phyloP scores from a whole-genome alignment of 2,113 vertebrate species.

The Indicator indicator region DNA sequence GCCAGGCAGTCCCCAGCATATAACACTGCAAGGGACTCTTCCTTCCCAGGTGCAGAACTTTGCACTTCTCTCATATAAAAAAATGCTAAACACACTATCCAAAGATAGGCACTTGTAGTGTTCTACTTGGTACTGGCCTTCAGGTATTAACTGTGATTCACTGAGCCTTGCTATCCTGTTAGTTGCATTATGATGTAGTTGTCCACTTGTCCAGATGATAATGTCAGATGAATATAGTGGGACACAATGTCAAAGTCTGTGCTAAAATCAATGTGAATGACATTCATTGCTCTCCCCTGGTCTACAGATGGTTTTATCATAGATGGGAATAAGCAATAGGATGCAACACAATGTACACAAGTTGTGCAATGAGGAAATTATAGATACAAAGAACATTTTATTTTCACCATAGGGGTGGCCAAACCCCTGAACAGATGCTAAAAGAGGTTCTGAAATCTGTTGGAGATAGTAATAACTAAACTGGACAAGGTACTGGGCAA shows the following conservation, averaged over 20 bases:
- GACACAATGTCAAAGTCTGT: neutral
- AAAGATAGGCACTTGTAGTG: neutral
- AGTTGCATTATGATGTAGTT: neutral
- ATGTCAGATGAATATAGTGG: neutral
- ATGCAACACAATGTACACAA: neutral
- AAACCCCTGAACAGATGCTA: neutral
- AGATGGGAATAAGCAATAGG: neutral
- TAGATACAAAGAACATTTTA: neutral
- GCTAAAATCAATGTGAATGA: neutral
- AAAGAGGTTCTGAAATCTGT: neutral
- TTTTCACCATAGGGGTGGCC: neutral
- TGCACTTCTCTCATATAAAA: neutral
- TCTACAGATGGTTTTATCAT: neutral
- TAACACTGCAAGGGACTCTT: neutral
- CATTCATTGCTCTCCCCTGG: neutral
- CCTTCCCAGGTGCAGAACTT: neutral
- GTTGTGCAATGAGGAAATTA: neutral
- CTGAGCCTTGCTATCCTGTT: neutral
- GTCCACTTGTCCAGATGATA: neutral
- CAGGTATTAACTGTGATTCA: neutral
- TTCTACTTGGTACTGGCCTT: neutral
- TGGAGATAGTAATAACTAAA: neutral
- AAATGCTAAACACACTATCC: neutral
- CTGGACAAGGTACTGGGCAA: neutral
- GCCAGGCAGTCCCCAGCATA: neutral